These are phyloP conservation scores for Phortica magna DNA, from an alignment of 2,888 invertebrate species.

Conservation along the genomic window DNA sequence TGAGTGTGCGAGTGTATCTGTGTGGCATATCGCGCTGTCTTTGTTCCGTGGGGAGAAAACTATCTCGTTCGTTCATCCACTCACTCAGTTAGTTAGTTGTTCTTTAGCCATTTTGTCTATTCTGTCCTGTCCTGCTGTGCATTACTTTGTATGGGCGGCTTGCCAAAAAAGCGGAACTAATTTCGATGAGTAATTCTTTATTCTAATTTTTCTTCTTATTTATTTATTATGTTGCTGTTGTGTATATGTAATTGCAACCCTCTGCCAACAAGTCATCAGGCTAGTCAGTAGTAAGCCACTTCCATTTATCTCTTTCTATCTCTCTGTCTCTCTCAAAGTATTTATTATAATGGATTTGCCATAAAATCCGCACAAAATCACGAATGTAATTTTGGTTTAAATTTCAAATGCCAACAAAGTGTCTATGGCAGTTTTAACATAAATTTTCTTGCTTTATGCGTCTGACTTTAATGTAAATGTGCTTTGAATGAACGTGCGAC, in stretches of 20 bases:
- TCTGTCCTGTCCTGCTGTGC: not conserved
- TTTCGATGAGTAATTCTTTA: slow-evolving; percentile 29
- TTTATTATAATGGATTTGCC: not conserved
- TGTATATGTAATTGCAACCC: not conserved
- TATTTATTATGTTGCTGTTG: not conserved
- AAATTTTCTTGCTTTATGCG: slow-evolving; percentile 25
- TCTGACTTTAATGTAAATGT: not conserved
- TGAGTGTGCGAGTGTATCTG: not conserved
- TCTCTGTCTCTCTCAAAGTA: not conserved
- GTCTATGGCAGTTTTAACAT: slow-evolving; percentile 12
- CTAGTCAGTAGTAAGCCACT: not conserved
- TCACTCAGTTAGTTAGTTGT: not conserved
- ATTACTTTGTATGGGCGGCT: slow-evolving; percentile 27
- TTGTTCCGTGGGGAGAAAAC: too few relatives aligned
- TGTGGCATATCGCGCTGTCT: too few relatives aligned
- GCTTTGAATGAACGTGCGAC: too few relatives aligned
- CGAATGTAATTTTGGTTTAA: too few relatives aligned
- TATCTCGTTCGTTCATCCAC: not conserved
- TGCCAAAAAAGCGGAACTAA: slow-evolving; percentile 32
- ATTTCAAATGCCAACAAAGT: not conserved
- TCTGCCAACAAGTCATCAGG: not conserved
- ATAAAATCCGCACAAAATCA: too few relatives aligned
- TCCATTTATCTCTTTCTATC: too few relatives aligned
- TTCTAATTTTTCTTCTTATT: not conserved
- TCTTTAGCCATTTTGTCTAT: not conserved